Percentiles rank a stretch among this genome's conserved stretches.
Conservation (phyloP, 2,113 vertebrate genomes). For the Bos indicus region DNA sequence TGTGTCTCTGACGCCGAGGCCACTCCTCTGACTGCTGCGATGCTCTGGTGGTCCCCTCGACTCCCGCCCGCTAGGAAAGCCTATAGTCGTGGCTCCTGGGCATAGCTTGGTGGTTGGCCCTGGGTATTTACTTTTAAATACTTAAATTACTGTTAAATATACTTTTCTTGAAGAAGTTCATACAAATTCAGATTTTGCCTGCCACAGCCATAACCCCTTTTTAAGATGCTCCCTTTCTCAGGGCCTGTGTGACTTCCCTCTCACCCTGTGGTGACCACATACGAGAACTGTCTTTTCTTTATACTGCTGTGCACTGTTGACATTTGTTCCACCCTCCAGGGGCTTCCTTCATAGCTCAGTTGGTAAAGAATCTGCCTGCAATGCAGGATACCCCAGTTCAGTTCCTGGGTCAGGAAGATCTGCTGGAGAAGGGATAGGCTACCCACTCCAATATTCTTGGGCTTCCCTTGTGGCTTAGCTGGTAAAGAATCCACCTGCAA, state of each 20-base stretch:
- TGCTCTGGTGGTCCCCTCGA: not conserved
- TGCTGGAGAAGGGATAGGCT: not conserved
- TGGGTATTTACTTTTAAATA: not conserved
- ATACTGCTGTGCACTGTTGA: not conserved
- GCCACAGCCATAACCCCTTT: not conserved
- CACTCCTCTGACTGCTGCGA: fast-evolving
- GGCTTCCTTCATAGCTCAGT: not conserved
- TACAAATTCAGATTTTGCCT: not conserved
- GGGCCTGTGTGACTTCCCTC: not conserved
- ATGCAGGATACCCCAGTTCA: not conserved
- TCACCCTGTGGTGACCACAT: not conserved
- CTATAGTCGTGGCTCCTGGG: not conserved
- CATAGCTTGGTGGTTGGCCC: fast-evolving
- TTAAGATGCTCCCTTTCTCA: not conserved
- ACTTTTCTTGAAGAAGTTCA: not conserved
- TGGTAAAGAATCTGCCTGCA: not conserved
- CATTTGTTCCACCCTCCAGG: not conserved
- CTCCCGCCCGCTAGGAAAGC: not conserved
- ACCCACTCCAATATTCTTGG: not conserved
- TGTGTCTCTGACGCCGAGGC: no score
- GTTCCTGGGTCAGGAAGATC: not conserved
- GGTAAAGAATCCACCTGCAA: not conserved
- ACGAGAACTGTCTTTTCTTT: not conserved
- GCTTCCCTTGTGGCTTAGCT: not conserved
- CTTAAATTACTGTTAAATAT: not conserved